Evolutionary conservation across 1,140 invertebrate species (phyloP).

Genomic region (Apis laboriosa): DNA sequence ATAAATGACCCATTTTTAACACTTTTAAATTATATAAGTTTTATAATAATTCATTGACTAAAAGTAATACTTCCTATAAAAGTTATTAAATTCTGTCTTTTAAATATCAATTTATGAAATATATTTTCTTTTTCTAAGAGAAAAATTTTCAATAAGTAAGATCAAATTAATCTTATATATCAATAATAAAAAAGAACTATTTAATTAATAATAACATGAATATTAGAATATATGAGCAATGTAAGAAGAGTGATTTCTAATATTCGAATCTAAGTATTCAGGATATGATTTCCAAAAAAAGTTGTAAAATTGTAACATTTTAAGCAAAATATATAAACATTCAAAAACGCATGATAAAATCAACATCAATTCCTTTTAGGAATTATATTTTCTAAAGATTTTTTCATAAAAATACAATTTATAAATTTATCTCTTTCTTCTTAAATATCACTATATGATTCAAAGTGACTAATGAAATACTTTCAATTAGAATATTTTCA

Average conservation of each 20-base stretch:
- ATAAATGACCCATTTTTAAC: background rate
- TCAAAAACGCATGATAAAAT: background rate
- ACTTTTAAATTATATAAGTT: background rate
- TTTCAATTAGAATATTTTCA: constrained; percentile 1
- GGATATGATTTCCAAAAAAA: background rate
- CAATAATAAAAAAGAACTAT: background rate
- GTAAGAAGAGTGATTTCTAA: background rate
- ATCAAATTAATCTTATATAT: background rate
- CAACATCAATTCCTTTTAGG: background rate
- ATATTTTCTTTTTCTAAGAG: background rate
- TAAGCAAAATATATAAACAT: background rate
- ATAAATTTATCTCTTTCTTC: background rate
- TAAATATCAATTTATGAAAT: background rate
- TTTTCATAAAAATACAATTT: background rate
- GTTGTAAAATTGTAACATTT: background rate
- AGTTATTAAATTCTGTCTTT: background rate
- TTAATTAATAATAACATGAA: background rate
- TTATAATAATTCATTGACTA: background rate
- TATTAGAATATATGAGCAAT: constrained; percentile 8
- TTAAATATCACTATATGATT: background rate
- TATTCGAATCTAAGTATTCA: background rate
- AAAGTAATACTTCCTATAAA: background rate
- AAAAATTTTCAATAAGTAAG: background rate
- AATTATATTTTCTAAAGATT: background rate
- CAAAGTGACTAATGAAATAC: background rate